These are phyloP conservation scores for Epistrophe grossulariae DNA, from an alignment of 2,888 invertebrate genomes.

Conservation along the genomic window DNA sequence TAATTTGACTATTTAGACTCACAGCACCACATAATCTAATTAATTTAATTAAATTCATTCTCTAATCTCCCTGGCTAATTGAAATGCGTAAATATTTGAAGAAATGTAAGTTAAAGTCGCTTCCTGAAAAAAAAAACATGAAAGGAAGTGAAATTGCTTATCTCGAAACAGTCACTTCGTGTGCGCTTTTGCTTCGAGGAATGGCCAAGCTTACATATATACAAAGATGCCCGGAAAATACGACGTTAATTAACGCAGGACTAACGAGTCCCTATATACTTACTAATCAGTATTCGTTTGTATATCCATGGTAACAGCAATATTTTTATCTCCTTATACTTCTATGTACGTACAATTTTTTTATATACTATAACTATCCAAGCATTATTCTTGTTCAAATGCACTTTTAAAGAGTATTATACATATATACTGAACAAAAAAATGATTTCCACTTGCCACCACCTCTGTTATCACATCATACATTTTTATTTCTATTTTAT, in stretches of 20 bases:
- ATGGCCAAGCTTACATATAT: neutral
- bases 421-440: neutral
- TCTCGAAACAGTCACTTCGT: neutral
- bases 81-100: constrained; percentile 33
- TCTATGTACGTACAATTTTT: constrained; percentile 9
- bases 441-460: neutral
- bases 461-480: neutral
- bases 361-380: constrained; percentile 45
- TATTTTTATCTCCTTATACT: constrained; percentile 54
- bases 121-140: neutral
- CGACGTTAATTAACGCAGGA: constrained; percentile 68
- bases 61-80: constrained; percentile 17
- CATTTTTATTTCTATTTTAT: no score
- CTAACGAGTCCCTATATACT: constrained; percentile 52
- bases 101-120: constrained; percentile 11
- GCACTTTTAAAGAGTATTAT: constrained; percentile 22
- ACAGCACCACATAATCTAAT: constrained; percentile 3
- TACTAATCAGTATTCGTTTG: constrained; percentile 23
- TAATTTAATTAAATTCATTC: constrained; percentile 24
- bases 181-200: neutral
- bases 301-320: constrained; percentile 19
- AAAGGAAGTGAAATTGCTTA: constrained; percentile 3
- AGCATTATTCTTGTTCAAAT: constrained; percentile 37
- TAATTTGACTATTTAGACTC: constrained; percentile 4
- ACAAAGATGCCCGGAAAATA: constrained; percentile 50